Conservation (phyloP, 2,113 vertebrate species). For the Sardina pilchardus region DNA sequence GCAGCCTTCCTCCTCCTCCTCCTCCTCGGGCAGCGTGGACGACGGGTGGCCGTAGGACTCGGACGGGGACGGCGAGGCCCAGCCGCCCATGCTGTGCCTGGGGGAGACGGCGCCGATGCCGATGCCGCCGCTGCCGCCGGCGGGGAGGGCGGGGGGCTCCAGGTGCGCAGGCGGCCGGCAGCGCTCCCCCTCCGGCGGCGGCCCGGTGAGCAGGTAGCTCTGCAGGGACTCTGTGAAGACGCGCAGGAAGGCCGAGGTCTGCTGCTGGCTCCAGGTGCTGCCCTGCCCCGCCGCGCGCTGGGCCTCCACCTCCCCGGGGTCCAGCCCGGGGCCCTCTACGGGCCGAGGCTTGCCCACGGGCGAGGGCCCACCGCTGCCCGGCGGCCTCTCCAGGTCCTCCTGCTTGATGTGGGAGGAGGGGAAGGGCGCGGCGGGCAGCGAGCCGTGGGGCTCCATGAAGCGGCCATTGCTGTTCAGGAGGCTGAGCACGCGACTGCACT, state of each 20-base stretch:
- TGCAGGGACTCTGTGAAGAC: slow-evolving; percentile 98
- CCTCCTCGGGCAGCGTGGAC: slow-evolving; percentile 90
- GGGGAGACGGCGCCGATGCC: slow-evolving; percentile 83
- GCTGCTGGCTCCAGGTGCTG: slow-evolving; percentile 88
- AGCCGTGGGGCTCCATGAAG: slow-evolving; percentile 81
- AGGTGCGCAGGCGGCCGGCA: slow-evolving; percentile 74
- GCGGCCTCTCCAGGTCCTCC: slow-evolving; percentile 74
- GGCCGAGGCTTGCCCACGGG: slow-evolving; percentile 67
- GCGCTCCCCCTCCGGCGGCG: slow-evolving; percentile 78
- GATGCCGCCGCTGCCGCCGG: too few relatives aligned
- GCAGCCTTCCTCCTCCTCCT: slow-evolving; percentile 90
- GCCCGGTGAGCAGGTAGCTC: slow-evolving; percentile 84
- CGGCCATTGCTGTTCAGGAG: slow-evolving; percentile 93
- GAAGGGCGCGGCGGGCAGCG: slow-evolving; percentile 74
- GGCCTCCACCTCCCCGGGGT: slow-evolving; percentile 81
- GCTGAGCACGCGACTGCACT: slow-evolving; percentile 95
- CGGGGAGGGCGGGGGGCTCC: slow-evolving; percentile 67
- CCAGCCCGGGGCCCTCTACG: slow-evolving; percentile 79
- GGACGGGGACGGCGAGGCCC: slow-evolving; percentile 92
- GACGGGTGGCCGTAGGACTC: slow-evolving; percentile 97
- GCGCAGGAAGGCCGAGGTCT: slow-evolving; percentile 90
- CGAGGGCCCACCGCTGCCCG: slow-evolving; percentile 58
- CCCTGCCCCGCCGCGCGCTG: slow-evolving; percentile 75
- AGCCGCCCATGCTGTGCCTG: slow-evolving; percentile 86
- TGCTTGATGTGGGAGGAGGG: slow-evolving; percentile 87